phyloP scores from a whole-genome alignment of 2,888 invertebrate genomes.

The Zele albiditarsus region DNA sequence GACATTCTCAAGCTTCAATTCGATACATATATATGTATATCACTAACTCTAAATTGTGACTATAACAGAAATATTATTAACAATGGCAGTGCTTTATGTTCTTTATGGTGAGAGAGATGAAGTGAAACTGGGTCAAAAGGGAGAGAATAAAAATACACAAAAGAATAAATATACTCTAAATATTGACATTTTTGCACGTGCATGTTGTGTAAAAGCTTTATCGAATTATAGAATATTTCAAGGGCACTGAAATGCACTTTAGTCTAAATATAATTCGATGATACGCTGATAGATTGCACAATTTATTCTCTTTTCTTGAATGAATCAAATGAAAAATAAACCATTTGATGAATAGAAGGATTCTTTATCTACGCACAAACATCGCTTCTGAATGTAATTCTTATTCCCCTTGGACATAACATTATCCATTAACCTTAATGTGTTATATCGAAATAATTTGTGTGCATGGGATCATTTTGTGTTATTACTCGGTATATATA shows the following conservation, averaged over 20 bases:
- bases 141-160: neutral
- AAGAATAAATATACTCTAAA: neutral
- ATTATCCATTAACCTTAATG: neutral
- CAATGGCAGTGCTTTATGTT: neutral
- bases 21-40: neutral
- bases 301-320: neutral
- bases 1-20: slow-evolving; percentile 4
- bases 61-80: neutral
- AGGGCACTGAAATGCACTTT: neutral
- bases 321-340: neutral
- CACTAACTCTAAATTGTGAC: neutral
- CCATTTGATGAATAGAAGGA: neutral
- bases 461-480: neutral
- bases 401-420: neutral
- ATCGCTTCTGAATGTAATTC: neutral
- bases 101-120: neutral
- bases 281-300: neutral
- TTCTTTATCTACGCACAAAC: neutral
- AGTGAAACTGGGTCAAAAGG: neutral
- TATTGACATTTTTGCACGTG: slow-evolving; percentile 2
- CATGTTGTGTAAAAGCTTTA: neutral
- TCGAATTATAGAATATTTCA: slow-evolving; percentile 3
- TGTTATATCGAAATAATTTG: neutral
- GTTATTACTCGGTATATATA: neutral
- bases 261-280: neutral